Percentiles rank a stretch among this genome's conserved stretches.
Conservation (phyloP, 2,797 vertebrate species). For the Rachycentron canadum region DNA sequence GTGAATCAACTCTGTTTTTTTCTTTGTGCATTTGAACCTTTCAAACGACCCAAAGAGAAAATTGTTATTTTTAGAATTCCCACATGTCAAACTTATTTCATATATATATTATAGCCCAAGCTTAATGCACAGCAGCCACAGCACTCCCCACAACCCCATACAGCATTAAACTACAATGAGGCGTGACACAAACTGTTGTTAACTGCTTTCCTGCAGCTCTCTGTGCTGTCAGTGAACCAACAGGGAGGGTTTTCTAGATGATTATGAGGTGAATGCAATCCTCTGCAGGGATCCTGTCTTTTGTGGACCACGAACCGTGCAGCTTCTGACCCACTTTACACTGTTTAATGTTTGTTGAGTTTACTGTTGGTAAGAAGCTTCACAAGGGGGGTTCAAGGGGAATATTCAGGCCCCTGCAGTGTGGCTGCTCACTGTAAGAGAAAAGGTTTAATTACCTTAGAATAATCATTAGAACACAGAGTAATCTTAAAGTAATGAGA, state of each 20-base stretch:
- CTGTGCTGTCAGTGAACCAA: background rate
- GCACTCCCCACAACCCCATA: background rate
- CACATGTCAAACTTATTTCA: background rate
- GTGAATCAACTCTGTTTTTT: too few relatives aligned
- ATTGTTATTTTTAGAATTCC: background rate
- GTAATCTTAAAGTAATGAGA: constrained; percentile 34
- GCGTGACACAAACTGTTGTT: constrained; percentile 14
- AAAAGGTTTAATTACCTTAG: constrained; percentile 25
- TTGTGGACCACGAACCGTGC: constrained; percentile 11
- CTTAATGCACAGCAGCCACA: background rate
- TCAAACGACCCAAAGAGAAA: background rate
- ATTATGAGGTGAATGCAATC: constrained; percentile 14
- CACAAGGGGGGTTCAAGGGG: constrained; percentile 1
- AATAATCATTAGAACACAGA: constrained; percentile 8
- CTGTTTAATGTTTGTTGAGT: constrained; percentile 23
- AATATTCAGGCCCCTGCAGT: background rate
- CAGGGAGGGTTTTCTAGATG: constrained; percentile 17
- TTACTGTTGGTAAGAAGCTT: constrained; percentile 29
- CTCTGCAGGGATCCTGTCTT: constrained; percentile 24
- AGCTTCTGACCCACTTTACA: constrained; percentile 49
- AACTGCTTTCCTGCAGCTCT: constrained; percentile 18
- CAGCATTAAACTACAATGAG: constrained; percentile 15
- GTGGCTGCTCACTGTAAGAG: constrained; percentile 7
- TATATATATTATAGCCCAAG: constrained; percentile 1
- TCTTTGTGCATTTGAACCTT: too few relatives aligned